A percentile compares a stretch with the other conserved stretches of the same genome.
phyloP scores from a whole-genome alignment of 2,797 vertebrate species.

The Melopsittacus undulatus region DNA sequence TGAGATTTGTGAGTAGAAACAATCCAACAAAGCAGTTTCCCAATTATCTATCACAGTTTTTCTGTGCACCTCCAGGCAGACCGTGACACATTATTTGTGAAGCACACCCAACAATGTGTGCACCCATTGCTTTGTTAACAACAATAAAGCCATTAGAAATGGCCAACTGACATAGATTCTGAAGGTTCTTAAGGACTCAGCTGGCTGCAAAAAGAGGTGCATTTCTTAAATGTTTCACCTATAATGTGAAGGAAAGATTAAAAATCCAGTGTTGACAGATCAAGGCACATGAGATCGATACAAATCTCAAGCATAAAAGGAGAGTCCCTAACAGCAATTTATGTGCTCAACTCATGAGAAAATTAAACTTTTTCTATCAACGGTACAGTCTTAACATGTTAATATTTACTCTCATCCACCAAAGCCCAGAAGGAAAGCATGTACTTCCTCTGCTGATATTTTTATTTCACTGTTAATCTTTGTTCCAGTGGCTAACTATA shows the following conservation, averaged over 20 bases:
- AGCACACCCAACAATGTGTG: not conserved
- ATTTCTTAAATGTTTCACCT: not conserved
- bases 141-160: not conserved
- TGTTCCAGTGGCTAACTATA: slow-evolving; percentile 39
- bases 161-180: not conserved
- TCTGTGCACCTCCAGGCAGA: not conserved
- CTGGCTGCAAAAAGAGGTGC: not conserved
- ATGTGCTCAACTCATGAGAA: not conserved
- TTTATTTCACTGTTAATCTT: slow-evolving; percentile 21
- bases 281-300: not conserved
- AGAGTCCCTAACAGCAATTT: not conserved
- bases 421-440: not conserved
- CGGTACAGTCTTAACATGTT: not conserved
- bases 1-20: not conserved
- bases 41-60: not conserved
- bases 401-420: not conserved
- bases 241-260: not conserved
- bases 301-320: not conserved
- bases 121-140: not conserved
- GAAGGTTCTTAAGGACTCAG: not conserved
- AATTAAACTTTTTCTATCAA: not conserved
- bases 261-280: not conserved
- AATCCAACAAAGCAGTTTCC: not conserved
- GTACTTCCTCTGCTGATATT: not conserved
- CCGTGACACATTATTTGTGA: not conserved